These are phyloP conservation scores for Endotricha flammealis DNA, from an alignment of 2,888 invertebrate species.

Conservation along the genomic window DNA sequence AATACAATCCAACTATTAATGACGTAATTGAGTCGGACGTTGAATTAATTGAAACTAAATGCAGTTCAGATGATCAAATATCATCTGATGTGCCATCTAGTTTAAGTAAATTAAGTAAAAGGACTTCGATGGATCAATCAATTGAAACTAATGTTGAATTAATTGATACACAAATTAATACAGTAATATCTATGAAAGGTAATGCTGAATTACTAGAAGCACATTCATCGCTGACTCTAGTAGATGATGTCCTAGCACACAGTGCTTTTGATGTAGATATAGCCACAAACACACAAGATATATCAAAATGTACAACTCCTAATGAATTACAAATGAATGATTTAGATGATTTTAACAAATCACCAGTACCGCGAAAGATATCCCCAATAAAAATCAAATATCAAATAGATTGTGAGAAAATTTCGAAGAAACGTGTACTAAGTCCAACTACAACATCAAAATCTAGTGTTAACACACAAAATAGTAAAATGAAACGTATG, in stretches of 20 bases:
- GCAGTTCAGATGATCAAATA: constrained; percentile 12
- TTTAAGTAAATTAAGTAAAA: too few species aligned
- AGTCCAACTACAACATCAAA: too few species aligned
- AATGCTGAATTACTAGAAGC: constrained; percentile 47
- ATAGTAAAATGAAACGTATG: too few species aligned
- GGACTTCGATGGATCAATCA: constrained; percentile 34
- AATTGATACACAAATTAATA: constrained; percentile 50
- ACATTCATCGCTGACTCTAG: constrained; percentile 53
- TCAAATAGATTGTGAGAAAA: too few species aligned
- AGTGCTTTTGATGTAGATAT: constrained; percentile 22
- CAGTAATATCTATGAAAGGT: constrained; percentile 53
- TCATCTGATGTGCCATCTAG: too few species aligned
- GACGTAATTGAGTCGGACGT: constrained; percentile 31
- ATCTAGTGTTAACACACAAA: too few species aligned
- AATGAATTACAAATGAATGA: too few species aligned
- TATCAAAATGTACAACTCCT: too few species aligned
- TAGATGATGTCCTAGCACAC: constrained; percentile 40
- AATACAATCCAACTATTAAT: constrained; percentile 41
- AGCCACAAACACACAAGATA: constrained; percentile 14
- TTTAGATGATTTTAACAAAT: too few species aligned
- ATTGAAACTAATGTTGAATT: constrained; percentile 32
- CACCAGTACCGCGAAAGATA: too few species aligned
- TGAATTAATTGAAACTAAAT: constrained; percentile 16
- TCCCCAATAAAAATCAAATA: too few species aligned
- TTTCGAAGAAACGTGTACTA: constrained; percentile 43